These are phyloP conservation scores for Cyrtorhinus lividipennis DNA, from an alignment of 1,140 invertebrate genomes.

Conservation along the genomic window DNA sequence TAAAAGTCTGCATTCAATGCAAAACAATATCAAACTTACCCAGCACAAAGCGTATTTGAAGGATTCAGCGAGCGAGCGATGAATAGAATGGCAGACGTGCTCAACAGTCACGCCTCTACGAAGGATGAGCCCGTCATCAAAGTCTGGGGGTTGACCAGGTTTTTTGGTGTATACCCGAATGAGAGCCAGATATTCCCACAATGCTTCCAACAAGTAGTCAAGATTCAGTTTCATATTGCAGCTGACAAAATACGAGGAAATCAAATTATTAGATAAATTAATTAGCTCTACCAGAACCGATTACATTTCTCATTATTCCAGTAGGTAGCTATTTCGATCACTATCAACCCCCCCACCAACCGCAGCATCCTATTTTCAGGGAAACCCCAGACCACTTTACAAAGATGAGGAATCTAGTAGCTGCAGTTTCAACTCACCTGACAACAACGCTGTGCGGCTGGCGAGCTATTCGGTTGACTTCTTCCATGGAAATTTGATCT, in stretches of 20 bases:
- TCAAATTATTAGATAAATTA: conserved; percentile 15
- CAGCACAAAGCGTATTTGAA: conserved; percentile 97
- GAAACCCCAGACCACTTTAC: too few species aligned
- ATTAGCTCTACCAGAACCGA: conserved; percentile 8
- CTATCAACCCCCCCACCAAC: too few species aligned
- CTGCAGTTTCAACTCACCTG: conserved; percentile 58
- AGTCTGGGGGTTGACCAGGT: conserved; percentile 90
- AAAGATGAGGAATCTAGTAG: too few species aligned
- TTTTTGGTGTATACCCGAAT: conserved; percentile 98
- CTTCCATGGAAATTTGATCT: conserved; percentile 98
- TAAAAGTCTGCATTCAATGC: too few species aligned
- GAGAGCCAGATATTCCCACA: conserved; percentile 90
- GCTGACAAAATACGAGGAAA: conserved; percentile 40
- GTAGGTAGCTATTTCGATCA: too few species aligned
- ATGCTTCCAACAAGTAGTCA: conserved; percentile 79
- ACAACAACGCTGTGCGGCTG: conserved; percentile 86
- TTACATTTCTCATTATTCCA: too few species aligned
- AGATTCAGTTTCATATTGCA: conserved; percentile 99
- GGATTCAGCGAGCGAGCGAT: conserved; percentile 75
- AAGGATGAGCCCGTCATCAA: conserved; percentile 85
- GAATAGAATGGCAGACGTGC: conserved; percentile 95
- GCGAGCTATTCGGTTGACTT: conserved; percentile 88
- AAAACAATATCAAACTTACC: conserved; percentile 37
- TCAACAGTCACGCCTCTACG: conserved; percentile 82
- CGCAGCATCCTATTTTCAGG: too few species aligned